phyloP scores from a whole-genome alignment of 2,113 vertebrate species.

The Galeopterus variegatus region DNA sequence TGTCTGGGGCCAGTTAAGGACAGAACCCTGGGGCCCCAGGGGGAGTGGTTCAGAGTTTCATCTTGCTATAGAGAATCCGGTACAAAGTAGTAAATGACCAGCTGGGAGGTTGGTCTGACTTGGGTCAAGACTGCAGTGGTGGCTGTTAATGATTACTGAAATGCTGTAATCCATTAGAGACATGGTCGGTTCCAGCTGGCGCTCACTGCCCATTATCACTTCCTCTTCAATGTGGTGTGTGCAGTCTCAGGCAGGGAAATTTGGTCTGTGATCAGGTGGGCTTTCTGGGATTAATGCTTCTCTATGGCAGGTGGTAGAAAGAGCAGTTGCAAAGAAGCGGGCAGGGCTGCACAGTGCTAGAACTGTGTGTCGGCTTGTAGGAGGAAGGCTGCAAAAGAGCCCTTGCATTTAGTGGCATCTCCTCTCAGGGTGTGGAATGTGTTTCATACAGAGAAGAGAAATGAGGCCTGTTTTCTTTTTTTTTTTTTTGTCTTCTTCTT shows the following conservation, averaged over 20 bases:
- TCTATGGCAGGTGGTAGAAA: neutral
- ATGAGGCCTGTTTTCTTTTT: neutral
- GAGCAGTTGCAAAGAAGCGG: neutral
- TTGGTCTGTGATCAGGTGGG: neutral
- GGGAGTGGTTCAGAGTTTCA: neutral
- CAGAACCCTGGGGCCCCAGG: neutral
- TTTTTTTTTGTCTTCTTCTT: too few relatives aligned
- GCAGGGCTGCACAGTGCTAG: neutral
- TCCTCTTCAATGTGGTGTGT: neutral
- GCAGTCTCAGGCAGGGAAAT: neutral
- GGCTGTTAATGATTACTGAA: neutral
- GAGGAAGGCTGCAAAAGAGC: too few relatives aligned
- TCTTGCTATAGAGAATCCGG: neutral
- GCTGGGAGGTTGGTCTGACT: neutral
- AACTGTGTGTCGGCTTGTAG: neutral
- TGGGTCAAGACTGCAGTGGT: neutral
- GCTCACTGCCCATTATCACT: neutral
- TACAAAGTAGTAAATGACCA: neutral
- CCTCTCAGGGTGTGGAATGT: neutral
- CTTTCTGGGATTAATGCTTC: neutral
- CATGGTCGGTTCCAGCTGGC: neutral
- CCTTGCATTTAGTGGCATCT: fast-evolving
- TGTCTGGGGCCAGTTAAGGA: slow-evolving; percentile 33
- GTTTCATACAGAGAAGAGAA: neutral
- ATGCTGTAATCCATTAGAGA: neutral